These are phyloP conservation scores for Spisula subtruncata DNA, from an alignment of 2,888 invertebrate genomes.

Conservation along the genomic window DNA sequence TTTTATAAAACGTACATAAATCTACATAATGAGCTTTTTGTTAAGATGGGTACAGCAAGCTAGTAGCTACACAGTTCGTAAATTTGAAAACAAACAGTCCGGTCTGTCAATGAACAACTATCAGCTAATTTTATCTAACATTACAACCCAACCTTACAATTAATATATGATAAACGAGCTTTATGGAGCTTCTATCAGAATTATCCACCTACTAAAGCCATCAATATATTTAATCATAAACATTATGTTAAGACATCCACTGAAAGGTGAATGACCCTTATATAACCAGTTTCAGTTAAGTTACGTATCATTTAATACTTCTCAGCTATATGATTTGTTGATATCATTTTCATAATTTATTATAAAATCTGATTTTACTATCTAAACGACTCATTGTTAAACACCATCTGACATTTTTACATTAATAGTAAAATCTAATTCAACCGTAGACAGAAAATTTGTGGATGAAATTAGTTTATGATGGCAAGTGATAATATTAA, in stretches of 20 bases:
- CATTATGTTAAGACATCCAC: background rate
- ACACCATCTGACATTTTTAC: background rate
- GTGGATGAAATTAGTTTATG: no score
- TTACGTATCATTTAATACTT: background rate
- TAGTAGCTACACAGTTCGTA: background rate
- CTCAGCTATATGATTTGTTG: background rate
- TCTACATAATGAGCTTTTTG: background rate
- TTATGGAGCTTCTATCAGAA: background rate
- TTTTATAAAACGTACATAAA: background rate
- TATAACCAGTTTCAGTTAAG: background rate
- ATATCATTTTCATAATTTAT: slow-evolving; percentile 21
- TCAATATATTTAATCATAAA: background rate
- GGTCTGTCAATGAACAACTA: background rate
- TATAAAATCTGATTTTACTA: background rate
- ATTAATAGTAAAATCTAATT: background rate
- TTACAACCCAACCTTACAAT: background rate
- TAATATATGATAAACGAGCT: slow-evolving; percentile 7
- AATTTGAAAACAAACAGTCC: background rate
- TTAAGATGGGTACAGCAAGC: background rate
- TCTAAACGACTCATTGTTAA: background rate
- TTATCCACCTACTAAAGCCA: background rate
- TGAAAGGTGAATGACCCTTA: background rate
- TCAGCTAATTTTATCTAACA: slow-evolving; percentile 13
- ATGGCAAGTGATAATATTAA: no score
- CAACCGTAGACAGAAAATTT: no score